Base-by-base conservation (phyloP, 2,888 invertebrate species). In the Ernsta delagoae region DNA sequence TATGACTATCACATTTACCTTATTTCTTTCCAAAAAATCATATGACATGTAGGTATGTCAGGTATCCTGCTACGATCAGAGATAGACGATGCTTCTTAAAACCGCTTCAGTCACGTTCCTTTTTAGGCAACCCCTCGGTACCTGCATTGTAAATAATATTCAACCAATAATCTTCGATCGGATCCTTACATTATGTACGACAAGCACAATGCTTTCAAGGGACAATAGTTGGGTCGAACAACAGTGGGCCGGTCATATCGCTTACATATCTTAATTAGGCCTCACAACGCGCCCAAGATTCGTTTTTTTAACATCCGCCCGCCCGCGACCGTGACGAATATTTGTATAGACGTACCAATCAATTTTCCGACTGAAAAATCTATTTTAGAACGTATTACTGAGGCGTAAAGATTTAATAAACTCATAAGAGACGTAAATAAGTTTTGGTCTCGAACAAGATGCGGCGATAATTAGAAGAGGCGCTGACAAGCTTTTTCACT, bases 191-290 rank as follows among this genome's bases (percentile, higher is more conserved):
- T 73, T 71, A 73, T 75, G 65, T 75, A 70, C 68, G 54, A 63
- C 63, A 70, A 70, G 71, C 74, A 75, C 74, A 74, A 74, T 75
- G 75, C 75, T 71, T 57, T 65, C 48, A 74, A 81, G 76, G 83
- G 85, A 89, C 89, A 90, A 90, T 89, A 86, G 85, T 83, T 59
- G 83, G 77, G 82, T 83, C 83, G 81, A 85, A 83, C 84, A 85
- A 84, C 84, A 84, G 85, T 88, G 91, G 90, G 91, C 79, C 80
- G 85, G 84, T 78, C 83, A 79, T 85, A 83, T 88, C 86, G 86
- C 82, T 90, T 91, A 90, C 92, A 92, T 91, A 93, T 93, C 93
- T 92, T 93, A 93, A 93, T 93, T 92, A 92, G 92, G 84, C 93
- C 93, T 77, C 93, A 93, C 93, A 93, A 85, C 89, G 85, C 84